Percentiles rank a stretch among this genome's conserved stretches.
Evolutionary conservation across 2,888 invertebrate species (phyloP).

Genomic region (Chalcis sispes): DNA sequence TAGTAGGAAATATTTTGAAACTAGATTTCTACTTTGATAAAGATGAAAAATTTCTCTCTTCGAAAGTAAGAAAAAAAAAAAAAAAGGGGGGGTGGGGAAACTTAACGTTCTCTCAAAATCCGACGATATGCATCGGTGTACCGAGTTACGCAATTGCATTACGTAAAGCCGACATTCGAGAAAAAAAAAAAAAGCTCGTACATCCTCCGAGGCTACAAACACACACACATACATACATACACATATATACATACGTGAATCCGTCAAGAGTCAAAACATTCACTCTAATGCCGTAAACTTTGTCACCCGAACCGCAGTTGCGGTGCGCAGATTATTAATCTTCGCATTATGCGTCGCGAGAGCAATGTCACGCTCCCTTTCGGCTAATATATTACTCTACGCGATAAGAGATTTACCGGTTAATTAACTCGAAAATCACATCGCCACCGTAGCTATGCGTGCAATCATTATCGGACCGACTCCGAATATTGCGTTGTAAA

Average conservation of each 20-base stretch:
- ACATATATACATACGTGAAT: too few species aligned
- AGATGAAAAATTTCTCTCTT: too few species aligned
- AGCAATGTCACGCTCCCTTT: neutral
- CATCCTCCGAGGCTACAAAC: too few species aligned
- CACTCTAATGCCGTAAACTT: neutral
- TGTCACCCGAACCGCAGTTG: neutral
- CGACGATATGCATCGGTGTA: too few species aligned
- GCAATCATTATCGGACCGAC: conserved; percentile 1
- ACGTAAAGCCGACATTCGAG: neutral
- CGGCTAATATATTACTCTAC: neutral
- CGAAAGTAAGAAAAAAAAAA: too few species aligned
- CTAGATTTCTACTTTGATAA: too few species aligned
- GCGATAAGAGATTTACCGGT: conserved; percentile 23
- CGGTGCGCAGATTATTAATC: conserved; percentile 21
- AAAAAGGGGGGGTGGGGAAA: too few species aligned
- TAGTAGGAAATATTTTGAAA: too few species aligned
- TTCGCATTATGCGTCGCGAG: neutral
- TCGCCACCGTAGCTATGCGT: neutral
- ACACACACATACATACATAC: too few species aligned
- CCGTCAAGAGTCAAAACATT: conserved; percentile 7
- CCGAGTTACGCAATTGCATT: too few species aligned
- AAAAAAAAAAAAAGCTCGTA: neutral
- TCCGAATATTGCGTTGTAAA: neutral
- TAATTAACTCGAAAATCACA: conserved; percentile 27
- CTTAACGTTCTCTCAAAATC: too few species aligned